phyloP scores from a whole-genome alignment of 2,113 vertebrate genomes.

The Struthio camelus region DNA sequence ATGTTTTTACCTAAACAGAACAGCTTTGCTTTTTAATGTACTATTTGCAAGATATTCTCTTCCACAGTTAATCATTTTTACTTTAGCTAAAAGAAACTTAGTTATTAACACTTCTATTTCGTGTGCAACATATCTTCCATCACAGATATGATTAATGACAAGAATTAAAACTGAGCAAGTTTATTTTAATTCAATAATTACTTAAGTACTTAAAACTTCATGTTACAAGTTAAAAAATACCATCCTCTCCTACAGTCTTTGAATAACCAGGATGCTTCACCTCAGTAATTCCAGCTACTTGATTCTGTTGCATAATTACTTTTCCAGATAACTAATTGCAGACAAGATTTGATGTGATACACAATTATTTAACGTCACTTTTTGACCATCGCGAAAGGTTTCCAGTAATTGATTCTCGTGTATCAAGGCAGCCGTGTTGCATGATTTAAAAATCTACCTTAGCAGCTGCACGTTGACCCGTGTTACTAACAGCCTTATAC shows the following conservation, averaged over 20 bases:
- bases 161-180: background rate
- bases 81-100: slow-evolving; percentile 8
- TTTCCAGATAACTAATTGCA: slow-evolving; percentile 72
- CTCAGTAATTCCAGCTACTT: slow-evolving; percentile 69
- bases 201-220: slow-evolving; percentile 22
- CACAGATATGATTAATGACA: slow-evolving; percentile 19
- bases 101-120: slow-evolving; percentile 5
- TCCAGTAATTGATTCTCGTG: slow-evolving; percentile 71
- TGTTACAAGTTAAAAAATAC: slow-evolving; percentile 10
- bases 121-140: background rate
- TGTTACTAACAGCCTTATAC: background rate
- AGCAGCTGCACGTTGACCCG: slow-evolving; percentile 63
- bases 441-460: background rate
- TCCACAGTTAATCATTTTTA: background rate
- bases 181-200: slow-evolving; percentile 9
- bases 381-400: slow-evolving; percentile 65
- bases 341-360: slow-evolving; percentile 70
- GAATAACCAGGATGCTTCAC: slow-evolving; percentile 61
- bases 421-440: slow-evolving; percentile 1
- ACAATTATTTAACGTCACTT: slow-evolving; percentile 75
- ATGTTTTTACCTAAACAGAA: background rate
- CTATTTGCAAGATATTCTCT: background rate
- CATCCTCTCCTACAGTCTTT: background rate
- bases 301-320: slow-evolving; percentile 75
- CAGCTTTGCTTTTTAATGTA: background rate